A percentile compares a stretch with the other conserved stretches of the same genome.
phyloP scores from a whole-genome alignment of 1,140 invertebrate species.

The Ectropis grisescens region DNA sequence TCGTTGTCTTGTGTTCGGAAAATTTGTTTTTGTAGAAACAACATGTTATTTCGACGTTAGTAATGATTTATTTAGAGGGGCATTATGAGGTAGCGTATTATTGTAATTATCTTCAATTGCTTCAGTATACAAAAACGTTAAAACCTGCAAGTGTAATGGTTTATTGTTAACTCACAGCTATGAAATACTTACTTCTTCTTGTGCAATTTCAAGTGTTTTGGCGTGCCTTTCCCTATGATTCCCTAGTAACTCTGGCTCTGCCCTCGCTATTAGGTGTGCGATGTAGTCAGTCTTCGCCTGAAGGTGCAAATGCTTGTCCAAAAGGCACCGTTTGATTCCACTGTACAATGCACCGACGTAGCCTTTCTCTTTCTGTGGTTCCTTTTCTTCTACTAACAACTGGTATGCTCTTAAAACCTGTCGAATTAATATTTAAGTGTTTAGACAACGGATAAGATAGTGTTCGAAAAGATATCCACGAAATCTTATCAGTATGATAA shows the following conservation, averaged over 20 bases:
- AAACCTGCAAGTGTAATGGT: too few relatives aligned
- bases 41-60: too few relatives aligned
- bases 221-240: conserved; percentile 90
- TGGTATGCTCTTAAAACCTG: conserved; percentile 84
- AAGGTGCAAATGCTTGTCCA: conserved; percentile 89
- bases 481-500: conserved; percentile 15
- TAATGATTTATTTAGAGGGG: too few relatives aligned
- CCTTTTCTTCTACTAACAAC: conserved; percentile 87
- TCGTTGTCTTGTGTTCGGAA: too few relatives aligned
- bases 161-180: too few relatives aligned
- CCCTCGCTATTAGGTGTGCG: conserved; percentile 85
- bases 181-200: conserved; percentile 81
- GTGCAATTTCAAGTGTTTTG: conserved; percentile 94
- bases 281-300: conserved; percentile 90
- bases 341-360: conserved; percentile 88
- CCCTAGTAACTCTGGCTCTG: conserved; percentile 90
- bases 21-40: too few relatives aligned
- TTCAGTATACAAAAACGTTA: too few relatives aligned
- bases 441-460: too few relatives aligned
- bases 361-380: conserved; percentile 88
- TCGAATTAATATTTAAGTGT: too few relatives aligned
- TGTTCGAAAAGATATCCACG: too few relatives aligned
- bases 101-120: too few relatives aligned
- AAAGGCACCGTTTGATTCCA: conserved; percentile 87
- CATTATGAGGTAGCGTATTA: too few relatives aligned